Evolutionary conservation across 53 echinoderm and acorn worm species (phyloP).

Genomic region (Stichopus horrens): DNA sequence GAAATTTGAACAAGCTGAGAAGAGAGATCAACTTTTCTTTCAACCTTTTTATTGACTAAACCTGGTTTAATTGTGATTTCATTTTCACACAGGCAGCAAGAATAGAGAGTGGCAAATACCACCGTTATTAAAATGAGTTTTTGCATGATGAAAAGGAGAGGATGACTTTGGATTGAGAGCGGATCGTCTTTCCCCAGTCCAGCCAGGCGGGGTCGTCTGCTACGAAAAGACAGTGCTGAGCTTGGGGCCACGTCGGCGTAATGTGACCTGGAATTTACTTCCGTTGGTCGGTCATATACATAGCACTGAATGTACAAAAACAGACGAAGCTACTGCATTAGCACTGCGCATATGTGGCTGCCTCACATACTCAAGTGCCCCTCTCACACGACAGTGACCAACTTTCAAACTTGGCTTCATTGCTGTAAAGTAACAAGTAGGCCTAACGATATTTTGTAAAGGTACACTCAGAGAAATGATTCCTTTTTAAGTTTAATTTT

Average conservation of each 20-base stretch:
- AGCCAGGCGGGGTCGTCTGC: slow-evolving; percentile 21
- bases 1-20: slow-evolving; percentile 90
- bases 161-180: slow-evolving; percentile 33
- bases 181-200: neutral
- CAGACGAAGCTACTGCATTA: no score
- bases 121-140: neutral
- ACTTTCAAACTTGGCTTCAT: no score
- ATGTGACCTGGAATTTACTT: slow-evolving; percentile 16
- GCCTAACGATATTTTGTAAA: neutral
- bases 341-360: no score
- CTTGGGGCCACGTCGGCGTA: slow-evolving; percentile 39
- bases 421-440: no score
- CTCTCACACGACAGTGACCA: no score
- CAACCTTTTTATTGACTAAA: slow-evolving; percentile 84
- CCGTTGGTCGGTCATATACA: neutral
- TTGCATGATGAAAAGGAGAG: slow-evolving; percentile 22
- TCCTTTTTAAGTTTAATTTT: neutral
- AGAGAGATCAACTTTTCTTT: slow-evolving; percentile 81
- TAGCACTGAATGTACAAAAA: neutral
- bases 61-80: slow-evolving; percentile 68
- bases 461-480: neutral
- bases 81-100: slow-evolving; percentile 54
- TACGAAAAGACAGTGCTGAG: neutral
- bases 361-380: no score
- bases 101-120: slow-evolving; percentile 30